These are phyloP conservation scores for Delphinapterus leucas DNA, from an alignment of 2,113 vertebrate genomes.

Conservation along the genomic window DNA sequence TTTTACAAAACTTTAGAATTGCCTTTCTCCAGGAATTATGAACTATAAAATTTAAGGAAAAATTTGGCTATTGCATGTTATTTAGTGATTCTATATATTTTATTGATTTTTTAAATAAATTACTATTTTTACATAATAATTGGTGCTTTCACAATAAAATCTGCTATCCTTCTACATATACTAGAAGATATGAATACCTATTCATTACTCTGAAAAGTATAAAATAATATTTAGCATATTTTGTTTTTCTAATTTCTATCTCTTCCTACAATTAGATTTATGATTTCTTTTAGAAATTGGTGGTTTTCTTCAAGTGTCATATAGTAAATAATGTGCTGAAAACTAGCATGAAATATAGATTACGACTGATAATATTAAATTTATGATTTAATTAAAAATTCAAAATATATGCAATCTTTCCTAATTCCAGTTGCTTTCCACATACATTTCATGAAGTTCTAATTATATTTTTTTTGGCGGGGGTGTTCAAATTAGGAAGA, in stretches of 20 bases:
- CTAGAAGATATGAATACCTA: not conserved
- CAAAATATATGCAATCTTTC: not conserved
- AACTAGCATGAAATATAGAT: not conserved
- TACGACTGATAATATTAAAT: not conserved
- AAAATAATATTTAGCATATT: not conserved
- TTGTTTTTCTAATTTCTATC: not conserved
- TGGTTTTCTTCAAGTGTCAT: not conserved
- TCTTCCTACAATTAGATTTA: constrained; percentile 38
- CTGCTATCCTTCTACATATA: not conserved
- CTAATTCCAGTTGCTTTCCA: not conserved
- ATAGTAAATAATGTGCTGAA: not conserved
- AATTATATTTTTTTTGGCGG: not conserved
- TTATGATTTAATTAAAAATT: not conserved
- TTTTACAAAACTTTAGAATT: constrained; percentile 63
- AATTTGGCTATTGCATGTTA: not conserved
- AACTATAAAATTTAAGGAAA: not conserved
- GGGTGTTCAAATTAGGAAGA: not conserved
- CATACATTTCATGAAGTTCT: not conserved
- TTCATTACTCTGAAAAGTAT: not conserved
- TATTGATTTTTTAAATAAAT: not conserved
- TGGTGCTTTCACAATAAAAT: not conserved
- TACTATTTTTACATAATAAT: not conserved
- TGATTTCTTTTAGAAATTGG: constrained; percentile 16
- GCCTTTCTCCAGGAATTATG: not conserved
- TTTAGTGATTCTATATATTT: not conserved